Evolutionary conservation across 2,797 vertebrate genomes (phyloP), one percentile per base, ranked within the genome.

Genomic region (Gambelia wislizenii): DNA sequence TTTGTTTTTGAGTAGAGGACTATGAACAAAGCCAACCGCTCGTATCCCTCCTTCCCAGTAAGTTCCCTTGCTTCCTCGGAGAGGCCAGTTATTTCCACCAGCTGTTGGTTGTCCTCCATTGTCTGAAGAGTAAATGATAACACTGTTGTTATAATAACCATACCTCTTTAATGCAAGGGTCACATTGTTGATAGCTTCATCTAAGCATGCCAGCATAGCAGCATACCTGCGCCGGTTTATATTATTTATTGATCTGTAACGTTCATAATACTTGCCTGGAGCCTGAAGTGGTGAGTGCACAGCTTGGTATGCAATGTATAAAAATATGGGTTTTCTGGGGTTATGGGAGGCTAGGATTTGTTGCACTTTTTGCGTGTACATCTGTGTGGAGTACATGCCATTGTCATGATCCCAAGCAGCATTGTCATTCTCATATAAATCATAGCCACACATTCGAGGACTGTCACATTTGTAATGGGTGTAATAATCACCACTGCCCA

Each of bases 31-130:
- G 5, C 99, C 99, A 39, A 99, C 97, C 0, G 98, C 98, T 4
- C 98, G 97, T 89, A 99, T 98, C 0, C 99, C 99, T 1, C 99
- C 99, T 92, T 99, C 99, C 99, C 99, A 99, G 33, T 99, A 99
- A 0, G 98, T 98, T 61, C 98, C 99, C 94, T 99, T 99, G 95
- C 98, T 98, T 0, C 99, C 99, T 93, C 99, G 97, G 33, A 99
- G 97, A 4, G 99, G 99, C 99, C 99, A 99, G 94, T 99, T 99
- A 94, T 98, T 99, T 75, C 98, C 99, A 69, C 99, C 99, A 0
- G 97, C 97, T 86, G 98, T 96, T 0, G 99, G 99, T 91, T 99
- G 99, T 39, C 99, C 99, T 0, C 99, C 99, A 0, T 99, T 99
- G 92, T 99, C 99, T 0, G 99, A 99, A 7, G 99, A 99, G 95